Percentiles rank a stretch among this genome's conserved stretches.
Conservation (phyloP, 1,140 invertebrate genomes). For the Ips nitidus region DNA sequence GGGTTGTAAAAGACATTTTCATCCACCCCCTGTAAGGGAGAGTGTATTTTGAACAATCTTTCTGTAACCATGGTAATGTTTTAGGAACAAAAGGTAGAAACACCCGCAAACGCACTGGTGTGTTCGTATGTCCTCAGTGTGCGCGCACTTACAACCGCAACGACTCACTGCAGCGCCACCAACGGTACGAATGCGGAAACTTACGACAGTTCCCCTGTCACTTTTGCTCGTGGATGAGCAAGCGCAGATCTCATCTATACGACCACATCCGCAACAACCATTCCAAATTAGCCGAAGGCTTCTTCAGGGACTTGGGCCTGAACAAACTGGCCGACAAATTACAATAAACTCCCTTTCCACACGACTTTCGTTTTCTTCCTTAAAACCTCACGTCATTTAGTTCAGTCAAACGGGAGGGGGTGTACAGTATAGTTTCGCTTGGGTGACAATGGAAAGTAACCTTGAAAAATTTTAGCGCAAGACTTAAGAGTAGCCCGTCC, state of each 20-base stretch:
- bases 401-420: not conserved
- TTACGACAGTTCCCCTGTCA: slow-evolving; percentile 5
- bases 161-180: slow-evolving; percentile 11
- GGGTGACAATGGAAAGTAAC: too few species aligned
- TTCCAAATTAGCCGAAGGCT: not conserved
- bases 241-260: not conserved
- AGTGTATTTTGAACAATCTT: too few species aligned
- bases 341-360: too few species aligned
- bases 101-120: not conserved
- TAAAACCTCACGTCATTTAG: too few species aligned
- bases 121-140: not conserved
- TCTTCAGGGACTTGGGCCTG: slow-evolving; percentile 6
- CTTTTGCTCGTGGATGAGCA: slow-evolving; percentile 1
- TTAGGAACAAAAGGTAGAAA: too few species aligned
- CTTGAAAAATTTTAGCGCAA: slow-evolving; percentile 46
- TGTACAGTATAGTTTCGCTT: not conserved
- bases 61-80: too few species aligned
- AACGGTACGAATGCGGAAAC: slow-evolving; percentile 9
- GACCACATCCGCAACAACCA: slow-evolving; percentile 11
- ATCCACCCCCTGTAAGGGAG: too few species aligned
- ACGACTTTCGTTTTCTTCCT: too few species aligned
- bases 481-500: slow-evolving; percentile 45
- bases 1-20: not conserved
- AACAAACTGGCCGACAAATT: not conserved
- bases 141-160: slow-evolving; percentile 7